A percentile compares a stretch with the other conserved stretches of the same genome.
phyloP scores from a whole-genome alignment of 2,113 vertebrate species.

The Salvator merianae region DNA sequence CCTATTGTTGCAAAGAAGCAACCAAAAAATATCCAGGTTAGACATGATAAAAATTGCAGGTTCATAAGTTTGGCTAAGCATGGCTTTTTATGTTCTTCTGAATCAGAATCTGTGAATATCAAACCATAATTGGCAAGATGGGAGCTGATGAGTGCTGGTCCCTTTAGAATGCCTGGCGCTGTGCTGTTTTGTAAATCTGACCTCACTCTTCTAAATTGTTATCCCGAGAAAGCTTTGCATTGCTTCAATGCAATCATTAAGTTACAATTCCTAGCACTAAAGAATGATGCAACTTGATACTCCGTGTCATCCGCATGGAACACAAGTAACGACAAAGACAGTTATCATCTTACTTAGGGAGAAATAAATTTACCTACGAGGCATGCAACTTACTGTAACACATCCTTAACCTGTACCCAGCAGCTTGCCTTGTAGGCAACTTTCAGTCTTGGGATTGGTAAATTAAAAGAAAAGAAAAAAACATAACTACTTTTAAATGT shows the following conservation, averaged over 20 bases:
- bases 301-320: slow-evolving; percentile 11
- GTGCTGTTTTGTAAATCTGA: slow-evolving; percentile 29
- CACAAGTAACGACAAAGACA: slow-evolving; percentile 10
- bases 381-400: neutral
- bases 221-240: neutral
- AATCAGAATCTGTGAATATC: slow-evolving; percentile 21
- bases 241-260: slow-evolving; percentile 13
- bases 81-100: slow-evolving; percentile 30
- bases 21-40: slow-evolving; percentile 4
- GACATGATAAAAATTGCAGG: slow-evolving; percentile 49
- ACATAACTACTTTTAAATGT: too few species aligned
- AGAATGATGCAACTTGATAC: slow-evolving; percentile 7
- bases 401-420: too few species aligned
- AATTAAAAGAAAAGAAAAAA: too few species aligned
- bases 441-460: too few species aligned
- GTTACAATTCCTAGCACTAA: slow-evolving; percentile 30
- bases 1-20: neutral
- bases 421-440: too few species aligned
- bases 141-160: slow-evolving; percentile 8
- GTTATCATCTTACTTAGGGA: slow-evolving; percentile 6
- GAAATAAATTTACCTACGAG: neutral
- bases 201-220: slow-evolving; percentile 8
- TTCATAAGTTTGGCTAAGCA: neutral
- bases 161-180: slow-evolving; percentile 1
- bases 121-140: slow-evolving; percentile 30